Evolutionary conservation across 2,888 invertebrate species (phyloP), one percentile per base, ranked within the genome.

Genomic region (Griposia aprilina): DNA sequence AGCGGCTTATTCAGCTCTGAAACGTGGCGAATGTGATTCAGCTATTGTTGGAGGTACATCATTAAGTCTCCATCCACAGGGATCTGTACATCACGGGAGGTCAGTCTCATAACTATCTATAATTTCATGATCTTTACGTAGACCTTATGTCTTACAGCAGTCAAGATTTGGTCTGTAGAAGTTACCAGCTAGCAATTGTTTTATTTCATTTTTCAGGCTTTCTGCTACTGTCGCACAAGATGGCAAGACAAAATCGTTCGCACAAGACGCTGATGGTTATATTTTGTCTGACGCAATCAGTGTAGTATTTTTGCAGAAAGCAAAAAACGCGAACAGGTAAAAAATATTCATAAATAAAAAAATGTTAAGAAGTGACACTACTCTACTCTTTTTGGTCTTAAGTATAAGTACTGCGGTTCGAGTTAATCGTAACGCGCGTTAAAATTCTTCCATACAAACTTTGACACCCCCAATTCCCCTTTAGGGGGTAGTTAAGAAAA

Each of bases 41-140:
- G 98, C 98, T 17, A 95, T 98, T 52, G 98, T 98, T 4, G 97
- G 97, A 2, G 98, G 97, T 2, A 96, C 23, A 6, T 97, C 96
- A 85, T 88, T 98, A 23, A 97, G 97, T 74, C 90, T 98, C 26
- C 97, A 97, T 81, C 98, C 98, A 0, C 93, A 95, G 57, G 88
- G 91, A 0, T 90, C 93, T 4, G 83, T 95, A 4, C 94, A 95
- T 71, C 93, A 91, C 76, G 90, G 90, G 77, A 93, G 95, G 95
- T 66, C 26, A 66, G 66, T 66, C 66, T 66, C 20, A 26, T 66
- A 26, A 45, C n/a, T 45, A 66, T 2, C n/a, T 15, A 26, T 15
- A 5, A 45, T 59, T 70, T 26, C 5, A 23, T 59, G 15, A 26
- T 45, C 15, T 23, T 8, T 59, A 30, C 11, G 57, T 26, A 30